Conservation (phyloP, 2,113 vertebrate genomes). For the Dryoscopus gambensis region DNA sequence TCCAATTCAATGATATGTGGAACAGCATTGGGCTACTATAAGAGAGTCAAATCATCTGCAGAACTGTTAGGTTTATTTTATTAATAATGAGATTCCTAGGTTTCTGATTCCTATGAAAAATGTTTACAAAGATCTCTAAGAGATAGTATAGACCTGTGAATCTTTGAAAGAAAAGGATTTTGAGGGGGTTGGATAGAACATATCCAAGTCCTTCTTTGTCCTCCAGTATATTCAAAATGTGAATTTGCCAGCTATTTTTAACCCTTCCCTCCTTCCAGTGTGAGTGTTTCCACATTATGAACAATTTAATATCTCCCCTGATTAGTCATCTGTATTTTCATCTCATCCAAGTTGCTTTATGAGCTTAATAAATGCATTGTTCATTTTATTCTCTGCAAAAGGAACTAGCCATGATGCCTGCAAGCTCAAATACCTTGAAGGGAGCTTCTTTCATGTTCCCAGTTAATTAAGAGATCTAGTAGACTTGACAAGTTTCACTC, state of each 20-base stretch:
- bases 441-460: neutral
- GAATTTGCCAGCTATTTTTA: neutral
- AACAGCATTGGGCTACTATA: neutral
- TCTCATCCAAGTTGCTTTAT: neutral
- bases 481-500: conserved; percentile 21
- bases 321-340: neutral
- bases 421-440: neutral
- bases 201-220: neutral
- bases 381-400: conserved; percentile 4
- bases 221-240: neutral
- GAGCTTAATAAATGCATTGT: neutral
- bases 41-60: neutral
- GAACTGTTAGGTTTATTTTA: neutral
- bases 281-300: neutral
- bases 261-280: neutral
- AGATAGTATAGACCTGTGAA: neutral
- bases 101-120: neutral
- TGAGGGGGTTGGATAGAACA: neutral
- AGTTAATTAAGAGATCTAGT: conserved; percentile 35
- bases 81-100: neutral
- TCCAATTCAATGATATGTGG: neutral
- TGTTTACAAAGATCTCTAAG: neutral
- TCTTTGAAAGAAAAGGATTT: neutral
- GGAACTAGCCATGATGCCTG: neutral
- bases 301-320: neutral